phyloP scores from a whole-genome alignment of 2,113 vertebrate genomes.

The Rhynchopsitta pachyrhyncha region DNA sequence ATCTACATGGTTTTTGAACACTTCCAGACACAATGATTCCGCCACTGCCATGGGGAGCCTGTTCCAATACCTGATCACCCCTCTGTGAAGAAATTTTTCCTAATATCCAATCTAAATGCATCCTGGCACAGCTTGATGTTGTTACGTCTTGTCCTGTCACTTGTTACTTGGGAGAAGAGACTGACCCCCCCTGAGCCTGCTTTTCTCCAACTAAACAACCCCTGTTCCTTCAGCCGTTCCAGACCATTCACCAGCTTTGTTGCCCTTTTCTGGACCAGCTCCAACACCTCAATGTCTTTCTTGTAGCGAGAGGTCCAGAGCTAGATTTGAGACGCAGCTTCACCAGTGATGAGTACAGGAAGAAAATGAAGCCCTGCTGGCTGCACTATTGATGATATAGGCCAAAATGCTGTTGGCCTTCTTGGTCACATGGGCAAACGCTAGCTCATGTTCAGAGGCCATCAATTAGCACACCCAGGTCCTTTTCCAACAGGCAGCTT shows the following conservation, averaged over 20 bases:
- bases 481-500: background rate
- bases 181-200: background rate
- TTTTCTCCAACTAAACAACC: background rate
- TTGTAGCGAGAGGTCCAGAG: background rate
- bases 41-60: background rate
- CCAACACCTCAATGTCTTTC: background rate
- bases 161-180: background rate
- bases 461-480: rapidly evolving
- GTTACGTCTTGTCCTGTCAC: background rate
- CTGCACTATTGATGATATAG: background rate
- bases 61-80: background rate
- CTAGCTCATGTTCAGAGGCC: background rate
- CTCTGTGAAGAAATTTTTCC: background rate
- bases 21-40: background rate
- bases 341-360: rapidly evolving
- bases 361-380: background rate
- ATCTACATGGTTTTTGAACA: background rate
- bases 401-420: background rate
- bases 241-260: background rate
- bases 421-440: rapidly evolving
- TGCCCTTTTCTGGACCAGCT: background rate
- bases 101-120: background rate
- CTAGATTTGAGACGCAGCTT: rapidly evolving
- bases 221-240: background rate
- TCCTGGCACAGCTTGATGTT: background rate